Conservation (phyloP, 2,797 vertebrate genomes). For the Crocidura indochinensis region DNA sequence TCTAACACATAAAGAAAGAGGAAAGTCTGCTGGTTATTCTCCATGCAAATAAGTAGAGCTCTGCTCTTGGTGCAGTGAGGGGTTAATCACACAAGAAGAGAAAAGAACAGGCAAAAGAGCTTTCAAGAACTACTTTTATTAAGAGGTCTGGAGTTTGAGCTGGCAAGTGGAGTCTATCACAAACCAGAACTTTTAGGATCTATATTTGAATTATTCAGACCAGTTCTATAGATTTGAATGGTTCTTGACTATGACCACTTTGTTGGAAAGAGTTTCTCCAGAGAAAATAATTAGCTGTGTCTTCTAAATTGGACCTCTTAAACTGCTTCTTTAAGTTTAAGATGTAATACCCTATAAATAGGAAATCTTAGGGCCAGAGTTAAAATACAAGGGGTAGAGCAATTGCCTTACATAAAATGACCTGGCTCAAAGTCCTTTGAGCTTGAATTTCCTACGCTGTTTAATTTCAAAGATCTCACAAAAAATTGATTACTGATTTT, state of each 20-base stretch:
- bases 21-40: background rate
- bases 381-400: too few species aligned
- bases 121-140: background rate
- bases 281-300: background rate
- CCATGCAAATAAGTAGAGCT: background rate
- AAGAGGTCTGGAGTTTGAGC: background rate
- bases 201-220: constrained; percentile 19
- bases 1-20: constrained; percentile 4
- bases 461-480: constrained; percentile 47
- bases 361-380: too few species aligned
- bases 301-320: background rate
- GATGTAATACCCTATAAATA: too few species aligned
- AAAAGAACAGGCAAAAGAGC: background rate
- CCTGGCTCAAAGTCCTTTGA: background rate
- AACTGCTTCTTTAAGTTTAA: too few species aligned
- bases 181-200: background rate
- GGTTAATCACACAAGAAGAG: too few species aligned
- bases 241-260: background rate
- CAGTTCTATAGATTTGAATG: background rate
- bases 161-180: background rate
- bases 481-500: background rate
- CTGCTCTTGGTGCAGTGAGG: too few species aligned
- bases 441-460: constrained; percentile 15
- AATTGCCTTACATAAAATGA: too few species aligned
- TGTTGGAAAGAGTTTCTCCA: background rate